Conservation (phyloP, 2,797 vertebrate genomes). For the Paratrypauchen microcephalus region DNA sequence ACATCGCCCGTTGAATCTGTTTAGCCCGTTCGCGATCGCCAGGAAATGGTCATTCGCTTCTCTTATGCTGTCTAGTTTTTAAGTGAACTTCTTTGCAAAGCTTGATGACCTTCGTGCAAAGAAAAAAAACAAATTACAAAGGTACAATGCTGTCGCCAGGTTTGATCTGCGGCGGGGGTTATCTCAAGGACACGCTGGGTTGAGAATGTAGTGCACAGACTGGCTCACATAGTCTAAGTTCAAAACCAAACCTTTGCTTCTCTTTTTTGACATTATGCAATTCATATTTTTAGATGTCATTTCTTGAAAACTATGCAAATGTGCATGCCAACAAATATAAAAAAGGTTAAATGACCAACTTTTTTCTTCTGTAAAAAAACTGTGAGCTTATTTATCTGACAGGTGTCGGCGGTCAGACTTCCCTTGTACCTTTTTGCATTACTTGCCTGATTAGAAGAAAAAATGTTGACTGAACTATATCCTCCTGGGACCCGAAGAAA, state of each 20-base stretch:
- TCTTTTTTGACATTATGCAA: not conserved
- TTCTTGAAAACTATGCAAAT: not conserved
- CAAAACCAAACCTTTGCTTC: constrained; percentile 11
- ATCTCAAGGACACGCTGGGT: constrained; percentile 57
- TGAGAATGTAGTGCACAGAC: constrained; percentile 18
- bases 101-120: constrained; percentile 66
- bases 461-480: no score
- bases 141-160: constrained; percentile 54
- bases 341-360: no score
- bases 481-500: no score
- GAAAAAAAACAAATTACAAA: constrained; percentile 69
- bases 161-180: constrained; percentile 56
- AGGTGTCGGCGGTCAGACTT: no score
- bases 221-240: constrained; percentile 11
- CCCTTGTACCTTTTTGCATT: no score
- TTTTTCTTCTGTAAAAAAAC: no score
- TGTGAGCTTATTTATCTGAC: no score
- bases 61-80: constrained; percentile 13
- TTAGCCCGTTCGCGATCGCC: constrained; percentile 53
- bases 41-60: constrained; percentile 35
- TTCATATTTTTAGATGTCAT: not conserved
- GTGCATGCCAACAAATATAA: not conserved
- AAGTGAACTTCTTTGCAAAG: constrained; percentile 34
- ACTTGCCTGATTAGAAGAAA: no score
- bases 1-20: constrained; percentile 57